A percentile compares a stretch with the other conserved stretches of the same genome.
These are phyloP conservation scores for Lithodes maja DNA, from an alignment of 2,888 invertebrate genomes.

Conservation along the genomic window DNA sequence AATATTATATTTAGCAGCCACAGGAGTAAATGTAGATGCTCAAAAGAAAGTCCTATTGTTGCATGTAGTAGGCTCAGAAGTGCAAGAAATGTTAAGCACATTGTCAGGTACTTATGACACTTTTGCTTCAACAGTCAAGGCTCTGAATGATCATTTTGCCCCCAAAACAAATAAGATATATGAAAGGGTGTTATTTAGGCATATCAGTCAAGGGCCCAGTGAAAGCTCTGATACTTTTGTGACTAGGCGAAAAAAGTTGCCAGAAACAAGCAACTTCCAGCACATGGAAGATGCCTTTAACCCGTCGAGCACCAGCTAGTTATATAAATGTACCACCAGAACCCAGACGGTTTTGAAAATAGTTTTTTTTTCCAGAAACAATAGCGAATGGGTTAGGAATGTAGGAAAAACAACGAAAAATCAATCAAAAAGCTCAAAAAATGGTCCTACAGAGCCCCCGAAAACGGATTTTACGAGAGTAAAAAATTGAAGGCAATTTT, in stretches of 20 bases:
- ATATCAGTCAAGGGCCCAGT: background rate
- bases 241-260: background rate
- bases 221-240: slow-evolving; percentile 21
- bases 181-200: slow-evolving; percentile 22
- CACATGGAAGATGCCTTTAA: background rate
- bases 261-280: background rate
- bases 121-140: background rate
- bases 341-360: no score
- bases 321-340: no score
- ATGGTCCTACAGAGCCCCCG: no score
- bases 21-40: background rate
- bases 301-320: no score
- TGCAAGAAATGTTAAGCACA: slow-evolving; percentile 1
- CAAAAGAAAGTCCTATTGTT: background rate
- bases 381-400: no score
- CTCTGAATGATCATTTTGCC: background rate
- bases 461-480: no score
- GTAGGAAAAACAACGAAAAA: no score
- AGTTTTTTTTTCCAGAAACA: no score
- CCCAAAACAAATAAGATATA: slow-evolving; percentile 12
- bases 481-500: no score
- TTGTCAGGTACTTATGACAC: background rate
- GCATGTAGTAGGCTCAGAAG: background rate
- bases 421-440: no score
- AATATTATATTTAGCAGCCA: background rate